Conservation (phyloP, 1,140 invertebrate genomes). For the Tribolium madens region DNA sequence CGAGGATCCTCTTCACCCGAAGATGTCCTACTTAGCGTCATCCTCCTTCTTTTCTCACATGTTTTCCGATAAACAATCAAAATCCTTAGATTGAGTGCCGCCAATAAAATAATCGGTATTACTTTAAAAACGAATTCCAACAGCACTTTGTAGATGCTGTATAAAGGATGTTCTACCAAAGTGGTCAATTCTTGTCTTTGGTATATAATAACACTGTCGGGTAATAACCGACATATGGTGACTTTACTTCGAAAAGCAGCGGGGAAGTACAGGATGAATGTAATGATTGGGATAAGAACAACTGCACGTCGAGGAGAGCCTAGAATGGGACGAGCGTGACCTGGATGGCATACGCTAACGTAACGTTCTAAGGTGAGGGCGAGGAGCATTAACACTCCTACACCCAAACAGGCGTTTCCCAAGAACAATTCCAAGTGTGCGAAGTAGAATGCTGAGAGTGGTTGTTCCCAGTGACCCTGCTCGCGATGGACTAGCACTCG, state of each 20-base stretch:
- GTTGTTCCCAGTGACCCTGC: slow-evolving; percentile 73
- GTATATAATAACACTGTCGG: slow-evolving; percentile 69
- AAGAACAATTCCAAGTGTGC: slow-evolving; percentile 80
- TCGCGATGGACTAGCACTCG: slow-evolving; percentile 76
- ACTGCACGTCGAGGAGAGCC: slow-evolving; percentile 73
- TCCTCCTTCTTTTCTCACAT: slow-evolving; percentile 73
- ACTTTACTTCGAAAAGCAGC: slow-evolving; percentile 74
- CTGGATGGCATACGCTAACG: slow-evolving; percentile 84
- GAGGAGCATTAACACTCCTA: slow-evolving; percentile 83
- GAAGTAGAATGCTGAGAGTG: slow-evolving; percentile 78
- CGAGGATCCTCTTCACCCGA: slow-evolving; percentile 72
- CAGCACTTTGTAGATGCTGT: slow-evolving; percentile 73
- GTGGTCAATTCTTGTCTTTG: slow-evolving; percentile 70
- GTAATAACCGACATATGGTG: slow-evolving; percentile 68
- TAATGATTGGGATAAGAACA: slow-evolving; percentile 71
- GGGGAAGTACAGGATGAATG: slow-evolving; percentile 76
- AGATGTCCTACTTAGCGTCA: slow-evolving; percentile 72
- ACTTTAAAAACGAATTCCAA: slow-evolving; percentile 74
- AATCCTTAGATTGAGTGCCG: slow-evolving; percentile 77
- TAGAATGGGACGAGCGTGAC: slow-evolving; percentile 72
- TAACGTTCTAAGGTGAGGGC: slow-evolving; percentile 85
- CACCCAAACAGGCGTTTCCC: slow-evolving; percentile 79
- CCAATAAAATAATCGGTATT: slow-evolving; percentile 76
- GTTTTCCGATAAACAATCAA: slow-evolving; percentile 77
- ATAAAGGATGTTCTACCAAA: slow-evolving; percentile 64